These are phyloP conservation scores for Strongylocentrotus purpuratus DNA, from an alignment of 35 echinoderm and acorn worm genomes.

Conservation along the genomic window DNA sequence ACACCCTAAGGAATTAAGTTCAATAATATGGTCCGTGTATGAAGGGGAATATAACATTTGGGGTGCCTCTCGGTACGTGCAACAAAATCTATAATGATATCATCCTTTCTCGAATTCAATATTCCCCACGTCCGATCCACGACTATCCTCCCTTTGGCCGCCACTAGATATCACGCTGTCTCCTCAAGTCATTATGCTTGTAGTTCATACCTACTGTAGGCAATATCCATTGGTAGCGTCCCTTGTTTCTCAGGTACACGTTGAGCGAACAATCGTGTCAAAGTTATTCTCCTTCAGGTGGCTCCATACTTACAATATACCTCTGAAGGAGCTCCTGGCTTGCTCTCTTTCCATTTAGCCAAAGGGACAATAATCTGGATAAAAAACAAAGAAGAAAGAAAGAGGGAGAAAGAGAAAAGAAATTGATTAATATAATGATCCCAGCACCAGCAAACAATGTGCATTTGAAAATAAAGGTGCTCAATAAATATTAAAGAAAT, in stretches of 20 bases:
- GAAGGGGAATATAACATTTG: neutral
- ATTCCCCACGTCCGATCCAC: neutral
- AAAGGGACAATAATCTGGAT: neutral
- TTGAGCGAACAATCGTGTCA: neutral
- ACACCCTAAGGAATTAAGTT: neutral
- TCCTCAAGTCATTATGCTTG: neutral
- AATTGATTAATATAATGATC: too few relatives aligned
- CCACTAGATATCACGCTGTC: neutral
- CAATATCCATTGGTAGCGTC: neutral
- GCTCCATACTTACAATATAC: too few relatives aligned
- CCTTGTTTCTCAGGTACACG: neutral
- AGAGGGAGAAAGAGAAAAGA: too few relatives aligned
- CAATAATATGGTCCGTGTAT: neutral
- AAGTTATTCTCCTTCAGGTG: neutral
- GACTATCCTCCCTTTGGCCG: neutral
- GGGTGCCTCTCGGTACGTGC: neutral
- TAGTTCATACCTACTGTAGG: neutral
- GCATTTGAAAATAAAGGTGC: too few relatives aligned
- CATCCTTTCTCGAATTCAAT: constrained; percentile 1
- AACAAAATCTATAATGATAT: neutral
- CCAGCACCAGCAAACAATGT: too few relatives aligned
- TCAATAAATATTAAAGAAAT: too few relatives aligned
- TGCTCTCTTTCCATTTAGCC: neutral
- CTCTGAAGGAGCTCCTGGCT: too few relatives aligned
- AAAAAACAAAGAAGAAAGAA: neutral